These are phyloP conservation scores for Selene dorsalis DNA, from an alignment of 2,797 vertebrate genomes.

Conservation along the genomic window DNA sequence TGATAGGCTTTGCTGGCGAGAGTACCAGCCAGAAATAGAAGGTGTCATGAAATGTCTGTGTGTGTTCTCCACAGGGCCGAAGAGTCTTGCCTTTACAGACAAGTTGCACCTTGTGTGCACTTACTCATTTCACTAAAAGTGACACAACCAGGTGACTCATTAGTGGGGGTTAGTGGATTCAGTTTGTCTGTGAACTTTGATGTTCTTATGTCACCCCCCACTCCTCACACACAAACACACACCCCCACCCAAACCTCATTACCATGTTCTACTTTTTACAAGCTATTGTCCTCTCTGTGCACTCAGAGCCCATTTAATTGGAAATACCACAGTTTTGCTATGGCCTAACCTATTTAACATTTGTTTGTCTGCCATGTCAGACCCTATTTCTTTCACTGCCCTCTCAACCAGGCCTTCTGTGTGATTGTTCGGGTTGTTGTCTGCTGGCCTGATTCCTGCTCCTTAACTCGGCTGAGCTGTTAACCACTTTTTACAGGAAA, in stretches of 20 bases:
- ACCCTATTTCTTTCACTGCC: not conserved
- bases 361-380: constrained; percentile 28
- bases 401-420: constrained; percentile 19
- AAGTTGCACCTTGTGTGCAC: constrained; percentile 15
- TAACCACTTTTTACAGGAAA: constrained; percentile 72
- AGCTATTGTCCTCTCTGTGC: not conserved
- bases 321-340: constrained; percentile 2
- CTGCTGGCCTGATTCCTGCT: constrained; percentile 59
- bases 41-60: not conserved
- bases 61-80: not conserved
- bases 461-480: constrained; percentile 49
- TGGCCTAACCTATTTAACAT: constrained; percentile 41
- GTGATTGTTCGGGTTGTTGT: constrained; percentile 37
- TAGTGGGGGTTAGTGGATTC: constrained; percentile 9
- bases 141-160: constrained; percentile 55
- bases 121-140: constrained; percentile 43
- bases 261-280: constrained; percentile 51
- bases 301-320: constrained; percentile 5
- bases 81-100: not conserved
- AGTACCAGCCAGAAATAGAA: not conserved
- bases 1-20: not conserved
- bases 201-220: constrained; percentile 44
- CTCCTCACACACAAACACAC: constrained; percentile 30
- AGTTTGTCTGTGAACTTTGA: constrained; percentile 46
- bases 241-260: constrained; percentile 15